A percentile compares a stretch with the other conserved stretches of the same genome.
Evolutionary conservation across 2,113 vertebrate genomes (phyloP).

Genomic region (Mormyrus lacerda): DNA sequence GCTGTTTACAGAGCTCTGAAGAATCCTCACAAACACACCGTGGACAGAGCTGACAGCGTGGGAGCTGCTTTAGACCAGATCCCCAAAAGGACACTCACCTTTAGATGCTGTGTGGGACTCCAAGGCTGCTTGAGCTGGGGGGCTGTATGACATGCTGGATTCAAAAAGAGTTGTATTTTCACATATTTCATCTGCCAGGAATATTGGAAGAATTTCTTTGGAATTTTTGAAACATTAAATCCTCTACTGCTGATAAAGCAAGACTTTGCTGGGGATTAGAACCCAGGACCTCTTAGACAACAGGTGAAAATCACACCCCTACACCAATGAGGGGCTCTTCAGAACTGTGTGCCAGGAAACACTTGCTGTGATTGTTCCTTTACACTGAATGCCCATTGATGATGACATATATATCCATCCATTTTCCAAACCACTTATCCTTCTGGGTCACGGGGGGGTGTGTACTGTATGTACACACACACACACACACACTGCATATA

Average conservation of each 20-base stretch:
- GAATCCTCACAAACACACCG: not conserved
- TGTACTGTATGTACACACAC: no score
- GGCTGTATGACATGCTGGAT: constrained; percentile 35
- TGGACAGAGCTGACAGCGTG: not conserved
- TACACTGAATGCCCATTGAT: no score
- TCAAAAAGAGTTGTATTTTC: not conserved
- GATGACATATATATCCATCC: no score
- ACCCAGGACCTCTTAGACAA: no score
- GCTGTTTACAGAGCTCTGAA: not conserved
- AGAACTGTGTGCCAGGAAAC: no score
- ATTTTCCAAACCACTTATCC: no score
- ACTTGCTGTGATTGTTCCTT: no score
- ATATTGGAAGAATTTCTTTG: not conserved
- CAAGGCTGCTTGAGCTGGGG: constrained; percentile 26
- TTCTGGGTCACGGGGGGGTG: no score
- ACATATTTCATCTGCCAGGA: not conserved
- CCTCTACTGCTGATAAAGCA: not conserved
- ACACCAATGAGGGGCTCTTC: no score
- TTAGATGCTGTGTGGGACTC: constrained; percentile 22
- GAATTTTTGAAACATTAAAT: not conserved
- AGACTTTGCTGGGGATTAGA: not conserved
- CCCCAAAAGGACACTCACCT: not conserved
- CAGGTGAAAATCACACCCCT: no score
- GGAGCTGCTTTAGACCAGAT: not conserved
- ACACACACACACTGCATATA: no score